Percentiles rank a stretch among this genome's conserved stretches.
Conservation (phyloP, 1,140 invertebrate genomes). For the Drosophila sturtevanti region DNA sequence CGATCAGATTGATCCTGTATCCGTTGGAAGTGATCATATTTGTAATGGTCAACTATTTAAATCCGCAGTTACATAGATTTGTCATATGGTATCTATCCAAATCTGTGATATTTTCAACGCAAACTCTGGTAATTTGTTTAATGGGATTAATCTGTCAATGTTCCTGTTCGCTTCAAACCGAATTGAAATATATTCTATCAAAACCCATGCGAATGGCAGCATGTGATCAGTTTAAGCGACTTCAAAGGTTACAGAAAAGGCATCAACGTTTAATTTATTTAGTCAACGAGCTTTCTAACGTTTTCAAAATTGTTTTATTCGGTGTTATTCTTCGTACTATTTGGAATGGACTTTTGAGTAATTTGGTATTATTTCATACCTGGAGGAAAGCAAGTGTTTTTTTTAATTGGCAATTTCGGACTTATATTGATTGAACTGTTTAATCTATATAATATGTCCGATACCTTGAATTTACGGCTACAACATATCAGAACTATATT, state of each 20-base stretch:
- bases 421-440: not conserved
- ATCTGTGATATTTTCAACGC: not conserved
- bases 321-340: not conserved
- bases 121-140: not conserved
- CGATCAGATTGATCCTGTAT: not conserved
- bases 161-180: not conserved
- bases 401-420: constrained; percentile 9
- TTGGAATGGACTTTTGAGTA: not conserved
- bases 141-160: not conserved
- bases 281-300: not conserved
- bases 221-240: not conserved
- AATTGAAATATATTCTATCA: not conserved
- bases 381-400: not conserved
- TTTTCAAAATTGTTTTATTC: not conserved
- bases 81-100: not conserved
- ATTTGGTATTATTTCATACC: not conserved
- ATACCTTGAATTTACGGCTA: not conserved
- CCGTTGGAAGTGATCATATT: no score
- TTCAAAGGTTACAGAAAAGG: not conserved
- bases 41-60: not conserved
- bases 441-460: not conserved
- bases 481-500: not conserved
- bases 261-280: not conserved
- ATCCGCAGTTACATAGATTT: not conserved
- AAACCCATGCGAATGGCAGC: not conserved